These are phyloP conservation scores for Poecilia wingei DNA, from an alignment of 2,797 vertebrate genomes.

Conservation along the genomic window DNA sequence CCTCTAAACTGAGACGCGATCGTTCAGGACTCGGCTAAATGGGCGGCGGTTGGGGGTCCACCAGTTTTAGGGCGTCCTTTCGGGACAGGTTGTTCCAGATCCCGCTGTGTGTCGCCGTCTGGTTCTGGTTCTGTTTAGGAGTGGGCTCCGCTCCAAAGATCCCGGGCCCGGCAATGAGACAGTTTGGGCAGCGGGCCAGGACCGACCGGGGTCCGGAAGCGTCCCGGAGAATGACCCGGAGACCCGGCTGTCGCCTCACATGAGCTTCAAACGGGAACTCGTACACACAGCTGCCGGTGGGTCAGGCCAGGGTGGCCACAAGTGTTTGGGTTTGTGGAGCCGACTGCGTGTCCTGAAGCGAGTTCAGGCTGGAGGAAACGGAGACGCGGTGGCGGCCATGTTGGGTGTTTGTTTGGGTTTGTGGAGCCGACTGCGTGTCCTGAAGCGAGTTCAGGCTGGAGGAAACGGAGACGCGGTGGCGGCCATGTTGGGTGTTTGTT, in stretches of 20 bases:
- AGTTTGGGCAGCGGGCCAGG: slow-evolving; percentile 50
- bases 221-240: slow-evolving; percentile 59
- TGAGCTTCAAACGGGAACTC: slow-evolving; percentile 46
- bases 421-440: too few species aligned
- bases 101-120: slow-evolving; percentile 4
- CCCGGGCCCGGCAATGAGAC: slow-evolving; percentile 28
- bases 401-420: neutral
- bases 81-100: neutral
- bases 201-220: slow-evolving; percentile 36
- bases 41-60: neutral
- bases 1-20: neutral
- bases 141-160: neutral
- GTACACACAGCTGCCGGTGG: slow-evolving; percentile 10
- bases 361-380: neutral
- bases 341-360: slow-evolving; percentile 7
- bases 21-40: neutral
- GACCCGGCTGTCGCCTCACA: slow-evolving; percentile 59
- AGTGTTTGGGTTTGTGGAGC: slow-evolving; percentile 10
- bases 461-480: too few species aligned
- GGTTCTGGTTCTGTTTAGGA: slow-evolving; percentile 12
- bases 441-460: too few species aligned
- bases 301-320: slow-evolving; percentile 15
- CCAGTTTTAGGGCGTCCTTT: neutral
- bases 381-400: neutral
- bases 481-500: neutral